Base-by-base conservation (phyloP, 2,113 vertebrate genomes). In the Sinocyclocheilus maitianheensis region DNA sequence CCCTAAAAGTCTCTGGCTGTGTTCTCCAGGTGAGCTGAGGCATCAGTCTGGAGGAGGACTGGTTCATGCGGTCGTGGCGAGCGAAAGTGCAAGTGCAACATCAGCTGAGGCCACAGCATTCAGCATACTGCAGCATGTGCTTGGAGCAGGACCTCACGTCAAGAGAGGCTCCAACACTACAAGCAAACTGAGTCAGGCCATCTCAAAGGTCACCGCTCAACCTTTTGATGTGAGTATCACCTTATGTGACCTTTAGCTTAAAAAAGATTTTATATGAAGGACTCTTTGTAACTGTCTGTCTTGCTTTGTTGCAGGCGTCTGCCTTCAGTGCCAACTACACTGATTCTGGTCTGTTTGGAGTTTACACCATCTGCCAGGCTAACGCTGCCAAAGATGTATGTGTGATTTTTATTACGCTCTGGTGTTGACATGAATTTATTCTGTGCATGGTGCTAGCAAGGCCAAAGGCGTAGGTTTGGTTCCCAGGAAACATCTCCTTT, bases 291-390 rank as follows among this genome's bases (percentile, higher is more conserved):
- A 63, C 2, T 3, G 1, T 80, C 20, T 77, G 18, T 74, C 16
- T 63, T 37, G 12, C n/a, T 83, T 40, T 63, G 91, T 12, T 91
- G 40, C 93, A 99, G 98, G 97, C 93, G 89, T 96, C 96, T 0
- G 96, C 97, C 30, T 98, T 98, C 90, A 97, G 96, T 81, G 94
- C 93, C n/a, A 95, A 92, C 90, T 99, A 99, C 92, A 96, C 96
- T 0, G 98, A 99, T 92, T 97, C 97, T 67, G 98, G 97, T 37
- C 96, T 99, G 53, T 99, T 99, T 83, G 98, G 98, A 9, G 55
- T 99, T 87, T 98, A 97, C 75, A 95, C 95, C 20, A 92, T 99
- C 89, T 96, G 95, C 0, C 97, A 97, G 89, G 92, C 94, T 88
- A 82, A 93, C 62, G 89, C 89, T 80, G 91, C 96, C 84, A 92